phyloP scores from a whole-genome alignment of 2,888 invertebrate genomes.

The Keiferia lycopersicella region DNA sequence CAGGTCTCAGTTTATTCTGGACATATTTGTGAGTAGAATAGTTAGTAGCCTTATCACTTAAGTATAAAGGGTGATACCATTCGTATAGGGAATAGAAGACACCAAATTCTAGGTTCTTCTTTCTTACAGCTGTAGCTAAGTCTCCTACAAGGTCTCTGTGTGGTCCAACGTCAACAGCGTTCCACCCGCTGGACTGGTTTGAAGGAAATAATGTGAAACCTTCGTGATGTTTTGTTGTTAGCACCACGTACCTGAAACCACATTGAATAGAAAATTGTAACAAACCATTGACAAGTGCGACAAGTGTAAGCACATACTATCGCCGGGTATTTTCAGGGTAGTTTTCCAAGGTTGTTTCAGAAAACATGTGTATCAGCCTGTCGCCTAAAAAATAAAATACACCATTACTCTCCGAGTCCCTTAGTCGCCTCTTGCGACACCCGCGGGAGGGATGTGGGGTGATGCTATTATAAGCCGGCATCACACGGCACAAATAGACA shows the following conservation, averaged over 20 bases:
- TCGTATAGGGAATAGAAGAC: slow-evolving; percentile 74
- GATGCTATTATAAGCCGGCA: too few relatives aligned
- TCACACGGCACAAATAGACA: too few relatives aligned
- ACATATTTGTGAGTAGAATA: slow-evolving; percentile 85
- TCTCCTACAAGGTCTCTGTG: slow-evolving; percentile 90
- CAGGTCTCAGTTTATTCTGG: slow-evolving; percentile 87
- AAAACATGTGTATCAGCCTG: too few relatives aligned
- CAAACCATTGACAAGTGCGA: too few relatives aligned
- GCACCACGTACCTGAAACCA: slow-evolving; percentile 85
- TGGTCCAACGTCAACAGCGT: slow-evolving; percentile 89
- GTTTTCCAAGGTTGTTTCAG: too few relatives aligned
- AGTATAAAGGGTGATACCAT: not conserved
- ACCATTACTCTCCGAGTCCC: too few relatives aligned
- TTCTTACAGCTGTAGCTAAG: slow-evolving; percentile 85
- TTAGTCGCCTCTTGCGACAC: too few relatives aligned
- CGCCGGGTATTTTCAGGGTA: too few relatives aligned
- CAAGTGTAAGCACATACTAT: too few relatives aligned
- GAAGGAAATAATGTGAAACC: slow-evolving; percentile 94
- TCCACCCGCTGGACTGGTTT: slow-evolving; percentile 91
- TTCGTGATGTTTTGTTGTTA: slow-evolving; percentile 95
- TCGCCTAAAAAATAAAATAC: too few relatives aligned
- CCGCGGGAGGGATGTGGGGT: too few relatives aligned
- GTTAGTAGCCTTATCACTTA: slow-evolving; percentile 63
- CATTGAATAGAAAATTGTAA: too few relatives aligned
- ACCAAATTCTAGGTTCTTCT: slow-evolving; percentile 86